A percentile compares a stretch with the other conserved stretches of the same genome.
These are phyloP conservation scores for Kradibia gibbosae DNA, from an alignment of 1,140 invertebrate species.

Conservation along the genomic window DNA sequence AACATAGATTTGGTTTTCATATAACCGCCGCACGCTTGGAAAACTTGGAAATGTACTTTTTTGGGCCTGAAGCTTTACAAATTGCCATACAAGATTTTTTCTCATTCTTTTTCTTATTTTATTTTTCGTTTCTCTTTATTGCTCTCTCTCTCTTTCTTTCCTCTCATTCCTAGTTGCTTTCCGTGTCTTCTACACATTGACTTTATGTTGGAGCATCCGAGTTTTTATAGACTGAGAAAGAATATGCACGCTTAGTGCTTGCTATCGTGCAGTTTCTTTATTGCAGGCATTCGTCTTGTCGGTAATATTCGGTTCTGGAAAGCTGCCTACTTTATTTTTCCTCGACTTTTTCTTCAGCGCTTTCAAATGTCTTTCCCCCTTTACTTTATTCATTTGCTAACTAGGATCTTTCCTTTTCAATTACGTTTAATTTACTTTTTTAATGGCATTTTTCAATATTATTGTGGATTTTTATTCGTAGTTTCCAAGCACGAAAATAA, in stretches of 20 bases:
- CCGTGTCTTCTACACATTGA: neutral
- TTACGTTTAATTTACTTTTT: conserved; percentile 1
- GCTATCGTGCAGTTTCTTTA: conserved; percentile 62
- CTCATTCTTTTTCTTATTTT: neutral
- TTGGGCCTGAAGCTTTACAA: conserved; percentile 32
- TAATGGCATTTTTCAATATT: neutral
- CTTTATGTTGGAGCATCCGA: conserved; percentile 1
- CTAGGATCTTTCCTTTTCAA: neutral
- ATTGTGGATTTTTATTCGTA: neutral
- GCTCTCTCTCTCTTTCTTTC: neutral
- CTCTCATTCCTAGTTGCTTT: neutral
- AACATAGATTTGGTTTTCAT: conserved; percentile 1
- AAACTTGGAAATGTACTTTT: conserved; percentile 12
- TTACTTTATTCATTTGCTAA: neutral
- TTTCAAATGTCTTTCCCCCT: neutral
- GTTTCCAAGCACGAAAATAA: neutral
- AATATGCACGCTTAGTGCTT: conserved; percentile 35
- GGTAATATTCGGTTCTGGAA: conserved; percentile 57
- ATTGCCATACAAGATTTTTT: conserved; percentile 18
- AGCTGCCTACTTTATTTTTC: conserved; percentile 37
- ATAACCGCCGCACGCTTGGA: neutral
- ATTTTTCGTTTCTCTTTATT: neutral
- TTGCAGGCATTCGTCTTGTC: conserved; percentile 60
- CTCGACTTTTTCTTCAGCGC: conserved; percentile 14
- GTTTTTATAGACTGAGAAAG: conserved; percentile 12